A percentile compares a stretch with the other conserved stretches of the same genome.
Conservation (phyloP, 2,888 invertebrate genomes). For the Vannuccia rotundouncinata region DNA sequence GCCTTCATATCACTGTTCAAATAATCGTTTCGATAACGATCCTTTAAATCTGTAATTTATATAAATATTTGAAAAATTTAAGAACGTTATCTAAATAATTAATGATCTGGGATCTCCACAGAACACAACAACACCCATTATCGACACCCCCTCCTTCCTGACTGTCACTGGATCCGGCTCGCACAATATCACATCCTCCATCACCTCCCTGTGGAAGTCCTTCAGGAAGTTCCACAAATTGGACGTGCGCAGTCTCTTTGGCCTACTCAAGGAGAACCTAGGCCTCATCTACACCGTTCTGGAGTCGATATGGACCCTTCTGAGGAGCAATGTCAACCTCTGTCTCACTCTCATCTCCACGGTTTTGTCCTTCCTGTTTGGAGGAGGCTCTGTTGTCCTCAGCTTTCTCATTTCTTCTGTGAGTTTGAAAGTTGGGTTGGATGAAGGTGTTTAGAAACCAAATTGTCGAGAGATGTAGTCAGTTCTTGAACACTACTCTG, state of each 20-base stretch:
- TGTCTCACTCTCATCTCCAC: conserved; percentile 76
- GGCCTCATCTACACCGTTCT: conserved; percentile 76
- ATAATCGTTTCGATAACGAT: too few species aligned
- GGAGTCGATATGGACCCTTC: conserved; percentile 76
- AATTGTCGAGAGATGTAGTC: too few species aligned
- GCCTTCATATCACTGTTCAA: too few species aligned
- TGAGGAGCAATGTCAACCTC: conserved; percentile 83
- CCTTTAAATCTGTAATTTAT: too few species aligned
- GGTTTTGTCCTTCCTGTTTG: conserved; percentile 75
- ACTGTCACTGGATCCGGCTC: background rate
- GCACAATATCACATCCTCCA: background rate
- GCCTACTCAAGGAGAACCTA: conserved; percentile 77
- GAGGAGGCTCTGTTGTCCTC: conserved; percentile 58
- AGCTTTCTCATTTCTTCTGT: conserved; percentile 56
- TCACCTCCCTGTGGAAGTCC: background rate
- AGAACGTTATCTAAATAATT: too few species aligned
- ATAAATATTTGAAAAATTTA: too few species aligned
- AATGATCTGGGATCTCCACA: too few species aligned
- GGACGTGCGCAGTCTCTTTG: background rate
- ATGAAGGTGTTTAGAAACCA: too few species aligned
- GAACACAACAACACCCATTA: too few species aligned
- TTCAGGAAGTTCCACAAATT: background rate
- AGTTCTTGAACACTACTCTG: too few species aligned
- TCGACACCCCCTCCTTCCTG: background rate
- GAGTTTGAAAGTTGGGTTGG: conserved; percentile 42